A percentile compares a stretch with the other conserved stretches of the same genome.
These are phyloP conservation scores for Sesamia inferens DNA, from an alignment of 2,888 invertebrate species.

Conservation along the genomic window DNA sequence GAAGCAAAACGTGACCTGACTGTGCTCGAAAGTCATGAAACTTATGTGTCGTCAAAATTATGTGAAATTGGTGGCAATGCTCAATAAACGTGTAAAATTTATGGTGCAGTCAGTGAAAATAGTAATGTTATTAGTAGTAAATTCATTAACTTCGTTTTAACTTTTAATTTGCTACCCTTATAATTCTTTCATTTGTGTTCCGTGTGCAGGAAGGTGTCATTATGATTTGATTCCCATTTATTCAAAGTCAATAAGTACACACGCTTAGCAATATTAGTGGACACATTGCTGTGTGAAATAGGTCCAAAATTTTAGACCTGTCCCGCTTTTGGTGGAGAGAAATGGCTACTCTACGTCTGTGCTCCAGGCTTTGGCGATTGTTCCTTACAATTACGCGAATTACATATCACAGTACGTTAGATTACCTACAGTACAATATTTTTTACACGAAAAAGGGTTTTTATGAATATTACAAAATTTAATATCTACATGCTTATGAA, in stretches of 20 bases:
- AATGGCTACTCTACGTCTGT: too few relatives aligned
- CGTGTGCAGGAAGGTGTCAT: background rate
- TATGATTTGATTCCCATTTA: background rate
- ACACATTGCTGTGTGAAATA: too few relatives aligned
- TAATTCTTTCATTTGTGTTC: background rate
- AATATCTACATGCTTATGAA: background rate
- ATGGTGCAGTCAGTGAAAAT: background rate
- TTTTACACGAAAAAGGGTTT: background rate
- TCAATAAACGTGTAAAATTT: background rate
- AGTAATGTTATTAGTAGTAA: background rate
- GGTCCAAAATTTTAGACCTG: too few relatives aligned
- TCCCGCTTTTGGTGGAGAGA: too few relatives aligned
- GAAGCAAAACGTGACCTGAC: slow-evolving; percentile 28
- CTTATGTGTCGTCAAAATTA: slow-evolving; percentile 15
- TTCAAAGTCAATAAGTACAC: too few relatives aligned
- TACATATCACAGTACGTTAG: background rate
- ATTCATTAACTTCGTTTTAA: background rate
- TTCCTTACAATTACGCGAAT: background rate
- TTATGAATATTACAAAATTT: background rate
- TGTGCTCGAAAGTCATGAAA: slow-evolving; percentile 11
- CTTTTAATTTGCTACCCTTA: background rate
- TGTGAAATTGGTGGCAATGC: background rate
- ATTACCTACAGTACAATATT: too few relatives aligned
- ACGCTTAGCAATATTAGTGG: too few relatives aligned
- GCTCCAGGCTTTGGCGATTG: too few relatives aligned